Evolutionary conservation across 2,888 invertebrate genomes (phyloP).

Genomic region (Torymus aiolomorphi): DNA sequence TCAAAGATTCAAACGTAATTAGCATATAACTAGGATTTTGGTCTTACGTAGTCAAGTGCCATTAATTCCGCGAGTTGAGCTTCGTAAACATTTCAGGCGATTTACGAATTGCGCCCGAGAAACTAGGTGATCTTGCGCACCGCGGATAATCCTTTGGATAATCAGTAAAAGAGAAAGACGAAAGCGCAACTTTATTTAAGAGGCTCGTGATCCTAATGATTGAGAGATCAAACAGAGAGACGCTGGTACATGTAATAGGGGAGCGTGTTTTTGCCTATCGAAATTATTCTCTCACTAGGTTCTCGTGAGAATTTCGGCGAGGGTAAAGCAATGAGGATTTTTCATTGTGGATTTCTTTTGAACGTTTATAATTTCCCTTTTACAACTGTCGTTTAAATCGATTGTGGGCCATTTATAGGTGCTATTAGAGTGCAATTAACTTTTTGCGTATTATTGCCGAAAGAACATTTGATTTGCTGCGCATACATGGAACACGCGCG

Average conservation of each 20-base stretch:
- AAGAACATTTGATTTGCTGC: slow-evolving; percentile 2
- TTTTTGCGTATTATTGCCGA: slow-evolving; percentile 45
- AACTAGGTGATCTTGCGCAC: not conserved
- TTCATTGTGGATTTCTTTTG: slow-evolving; percentile 13
- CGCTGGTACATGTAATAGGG: not conserved
- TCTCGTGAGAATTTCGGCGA: slow-evolving; percentile 32
- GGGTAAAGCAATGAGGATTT: not conserved
- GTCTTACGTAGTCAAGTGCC: not conserved
- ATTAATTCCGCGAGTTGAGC: too few relatives aligned
- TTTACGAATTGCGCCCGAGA: not conserved
- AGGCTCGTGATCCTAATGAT: slow-evolving; percentile 33
- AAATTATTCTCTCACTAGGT: not conserved
- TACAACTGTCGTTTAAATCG: slow-evolving; percentile 6
- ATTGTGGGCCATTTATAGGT: slow-evolving; percentile 33
- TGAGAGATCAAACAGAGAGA: slow-evolving; percentile 29
- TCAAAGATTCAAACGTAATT: not conserved
- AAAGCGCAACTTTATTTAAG: not conserved
- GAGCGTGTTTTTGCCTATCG: not conserved
- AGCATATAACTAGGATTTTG: not conserved
- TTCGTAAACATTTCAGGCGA: not conserved
- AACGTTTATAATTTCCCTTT: not conserved
- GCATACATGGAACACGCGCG: not conserved
- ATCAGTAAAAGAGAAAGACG: not conserved
- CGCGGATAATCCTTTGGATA: not conserved
- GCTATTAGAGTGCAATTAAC: slow-evolving; percentile 29